phyloP scores from a whole-genome alignment of 2,113 vertebrate species.

The Caloenas nicobarica region DNA sequence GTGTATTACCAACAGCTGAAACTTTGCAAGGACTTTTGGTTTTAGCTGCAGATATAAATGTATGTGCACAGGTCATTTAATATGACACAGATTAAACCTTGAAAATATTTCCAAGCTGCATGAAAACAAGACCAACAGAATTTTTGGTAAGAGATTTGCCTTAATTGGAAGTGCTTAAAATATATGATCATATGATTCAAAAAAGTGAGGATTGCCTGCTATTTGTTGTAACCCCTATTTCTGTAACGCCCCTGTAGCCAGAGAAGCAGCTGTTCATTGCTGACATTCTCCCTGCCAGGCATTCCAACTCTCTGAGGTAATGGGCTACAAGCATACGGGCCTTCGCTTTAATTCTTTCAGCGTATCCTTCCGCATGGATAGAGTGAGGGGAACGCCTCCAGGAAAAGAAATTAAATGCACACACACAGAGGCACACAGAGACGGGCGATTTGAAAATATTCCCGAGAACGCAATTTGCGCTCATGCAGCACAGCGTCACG shows the following conservation, averaged over 20 bases:
- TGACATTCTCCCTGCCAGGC: conserved; percentile 83
- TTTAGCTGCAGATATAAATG: neutral
- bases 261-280: conserved; percentile 80
- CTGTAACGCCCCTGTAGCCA: conserved; percentile 62
- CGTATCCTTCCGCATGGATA: conserved; percentile 76
- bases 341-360: conserved; percentile 62
- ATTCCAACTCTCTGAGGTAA: conserved; percentile 96
- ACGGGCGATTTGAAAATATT: conserved; percentile 10
- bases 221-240: conserved; percentile 75
- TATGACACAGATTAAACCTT: neutral
- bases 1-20: neutral
- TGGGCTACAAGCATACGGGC: conserved; percentile 71
- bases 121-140: neutral
- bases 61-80: neutral
- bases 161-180: conserved; percentile 74
- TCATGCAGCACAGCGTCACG: neutral
- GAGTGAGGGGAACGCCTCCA: conserved; percentile 70
- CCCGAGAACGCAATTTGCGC: neutral
- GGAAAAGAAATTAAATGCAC: conserved; percentile 59
- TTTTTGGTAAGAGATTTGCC: conserved; percentile 32
- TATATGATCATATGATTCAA: conserved; percentile 72
- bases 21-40: neutral
- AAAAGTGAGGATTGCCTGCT: conserved; percentile 66
- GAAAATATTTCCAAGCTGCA: neutral
- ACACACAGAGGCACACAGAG: neutral